These are phyloP conservation scores for Simalia tracyae DNA, from an alignment of 2,797 vertebrate genomes.

Conservation along the genomic window DNA sequence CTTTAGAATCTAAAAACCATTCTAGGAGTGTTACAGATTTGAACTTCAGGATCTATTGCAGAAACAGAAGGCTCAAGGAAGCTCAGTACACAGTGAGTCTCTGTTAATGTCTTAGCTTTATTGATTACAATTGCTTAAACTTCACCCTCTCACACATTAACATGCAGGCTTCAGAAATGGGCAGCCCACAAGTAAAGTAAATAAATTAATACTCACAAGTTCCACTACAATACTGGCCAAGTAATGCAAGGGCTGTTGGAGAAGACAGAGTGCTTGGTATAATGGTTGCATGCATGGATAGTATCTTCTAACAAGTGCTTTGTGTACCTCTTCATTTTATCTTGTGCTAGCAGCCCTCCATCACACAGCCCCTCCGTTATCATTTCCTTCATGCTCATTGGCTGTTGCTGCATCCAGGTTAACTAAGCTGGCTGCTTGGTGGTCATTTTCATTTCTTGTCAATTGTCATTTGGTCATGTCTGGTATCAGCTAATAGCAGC, in stretches of 20 bases:
- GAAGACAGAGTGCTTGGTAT: background rate
- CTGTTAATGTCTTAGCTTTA: background rate
- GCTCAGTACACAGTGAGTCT: background rate
- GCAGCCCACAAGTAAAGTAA: background rate
- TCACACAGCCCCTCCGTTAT: no score
- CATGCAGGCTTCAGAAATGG: background rate
- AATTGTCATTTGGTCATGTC: no score
- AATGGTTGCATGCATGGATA: no score
- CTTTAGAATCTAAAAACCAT: conserved; percentile 24
- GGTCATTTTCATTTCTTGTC: no score
- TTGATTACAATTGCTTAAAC: background rate
- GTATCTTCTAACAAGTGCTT: no score
- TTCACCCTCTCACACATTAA: background rate
- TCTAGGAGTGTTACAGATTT: conserved; percentile 12
- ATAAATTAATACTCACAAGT: background rate
- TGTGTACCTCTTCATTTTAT: no score
- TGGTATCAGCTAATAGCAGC: no score
- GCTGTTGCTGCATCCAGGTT: no score
- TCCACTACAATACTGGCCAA: background rate
- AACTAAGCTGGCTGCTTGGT: no score
- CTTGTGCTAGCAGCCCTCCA: no score
- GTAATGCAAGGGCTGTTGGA: background rate
- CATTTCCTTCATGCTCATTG: no score
- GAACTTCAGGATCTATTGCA: background rate
- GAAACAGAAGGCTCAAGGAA: background rate